phyloP scores from a whole-genome alignment of 2,888 invertebrate genomes.

The Coleophora flavipennella region DNA sequence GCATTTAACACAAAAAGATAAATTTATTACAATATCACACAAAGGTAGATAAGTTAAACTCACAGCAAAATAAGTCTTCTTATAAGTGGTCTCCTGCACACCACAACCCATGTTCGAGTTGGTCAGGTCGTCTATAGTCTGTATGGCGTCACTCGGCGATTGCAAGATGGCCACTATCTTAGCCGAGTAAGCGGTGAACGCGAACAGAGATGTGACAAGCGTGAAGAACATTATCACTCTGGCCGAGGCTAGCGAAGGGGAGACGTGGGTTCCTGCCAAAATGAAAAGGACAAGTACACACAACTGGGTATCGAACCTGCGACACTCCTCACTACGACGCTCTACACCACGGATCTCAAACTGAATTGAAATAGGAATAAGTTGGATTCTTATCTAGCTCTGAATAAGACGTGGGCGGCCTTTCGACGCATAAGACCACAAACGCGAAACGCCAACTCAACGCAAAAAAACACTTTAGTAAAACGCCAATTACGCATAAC shows the following conservation, averaged over 20 bases:
- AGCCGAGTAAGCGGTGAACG: slow-evolving; percentile 77
- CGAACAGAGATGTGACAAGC: slow-evolving; percentile 68
- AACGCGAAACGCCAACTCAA: too few species aligned
- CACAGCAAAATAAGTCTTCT: slow-evolving; percentile 70
- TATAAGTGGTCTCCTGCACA: slow-evolving; percentile 74
- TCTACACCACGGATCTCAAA: too few species aligned
- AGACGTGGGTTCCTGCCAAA: slow-evolving; percentile 52
- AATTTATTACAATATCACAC: too few species aligned
- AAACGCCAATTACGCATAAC: too few species aligned
- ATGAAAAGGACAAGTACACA: neutral
- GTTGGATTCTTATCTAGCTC: too few species aligned
- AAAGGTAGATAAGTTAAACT: slow-evolving; percentile 9
- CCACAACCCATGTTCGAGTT: slow-evolving; percentile 70
- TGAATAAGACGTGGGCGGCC: too few species aligned
- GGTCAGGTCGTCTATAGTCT: slow-evolving; percentile 66
- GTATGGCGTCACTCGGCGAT: slow-evolving; percentile 73
- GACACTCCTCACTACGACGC: too few species aligned
- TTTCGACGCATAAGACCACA: too few species aligned
- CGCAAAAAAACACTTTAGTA: too few species aligned
- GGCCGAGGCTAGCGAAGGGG: slow-evolving; percentile 58
- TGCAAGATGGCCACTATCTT: slow-evolving; percentile 76
- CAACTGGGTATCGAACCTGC: too few species aligned
- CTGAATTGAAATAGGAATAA: too few species aligned
- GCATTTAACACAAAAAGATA: too few species aligned
- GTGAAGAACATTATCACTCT: slow-evolving; percentile 70